Evolutionary conservation across 2,113 vertebrate species (phyloP).

Genomic region (Nasalis larvatus): DNA sequence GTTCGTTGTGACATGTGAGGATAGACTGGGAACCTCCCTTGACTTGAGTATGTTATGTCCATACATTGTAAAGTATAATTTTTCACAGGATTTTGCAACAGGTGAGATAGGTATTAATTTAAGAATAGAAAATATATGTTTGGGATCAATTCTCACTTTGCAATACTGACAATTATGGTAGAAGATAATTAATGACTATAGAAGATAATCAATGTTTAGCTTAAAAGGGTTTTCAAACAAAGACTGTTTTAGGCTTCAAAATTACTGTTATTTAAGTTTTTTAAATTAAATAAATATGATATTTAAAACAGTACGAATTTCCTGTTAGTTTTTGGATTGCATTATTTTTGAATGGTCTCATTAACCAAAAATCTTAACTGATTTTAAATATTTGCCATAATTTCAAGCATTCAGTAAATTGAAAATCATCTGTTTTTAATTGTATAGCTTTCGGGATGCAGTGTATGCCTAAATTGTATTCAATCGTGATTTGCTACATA

Average conservation of each 20-base stretch:
- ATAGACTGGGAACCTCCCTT: background rate
- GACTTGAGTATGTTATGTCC: background rate
- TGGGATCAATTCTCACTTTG: slow-evolving; percentile 5
- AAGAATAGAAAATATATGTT: slow-evolving; percentile 59
- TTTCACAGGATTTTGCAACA: slow-evolving; percentile 28
- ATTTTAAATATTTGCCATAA: slow-evolving; percentile 36
- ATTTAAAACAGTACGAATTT: background rate
- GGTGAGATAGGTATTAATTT: slow-evolving; percentile 24
- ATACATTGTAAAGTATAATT: background rate
- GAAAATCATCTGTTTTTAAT: background rate
- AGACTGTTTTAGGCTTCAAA: slow-evolving; percentile 36
- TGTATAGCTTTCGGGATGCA: slow-evolving; percentile 29
- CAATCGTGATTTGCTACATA: background rate
- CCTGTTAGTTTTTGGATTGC: background rate
- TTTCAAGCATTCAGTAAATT: slow-evolving; percentile 47
- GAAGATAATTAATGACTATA: slow-evolving; percentile 48
- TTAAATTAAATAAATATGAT: slow-evolving; percentile 24
- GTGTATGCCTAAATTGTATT: background rate
- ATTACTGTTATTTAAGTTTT: slow-evolving; percentile 12
- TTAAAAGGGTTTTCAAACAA: slow-evolving; percentile 11
- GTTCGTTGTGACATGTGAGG: background rate
- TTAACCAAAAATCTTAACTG: slow-evolving; percentile 17
- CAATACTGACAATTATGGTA: slow-evolving; percentile 37
- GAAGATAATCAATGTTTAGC: slow-evolving; percentile 54
- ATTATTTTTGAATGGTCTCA: background rate